A percentile compares a stretch with the other conserved stretches of the same genome.
phyloP scores from a whole-genome alignment of 2,888 invertebrate genomes.

The Sesia bembeciformis region DNA sequence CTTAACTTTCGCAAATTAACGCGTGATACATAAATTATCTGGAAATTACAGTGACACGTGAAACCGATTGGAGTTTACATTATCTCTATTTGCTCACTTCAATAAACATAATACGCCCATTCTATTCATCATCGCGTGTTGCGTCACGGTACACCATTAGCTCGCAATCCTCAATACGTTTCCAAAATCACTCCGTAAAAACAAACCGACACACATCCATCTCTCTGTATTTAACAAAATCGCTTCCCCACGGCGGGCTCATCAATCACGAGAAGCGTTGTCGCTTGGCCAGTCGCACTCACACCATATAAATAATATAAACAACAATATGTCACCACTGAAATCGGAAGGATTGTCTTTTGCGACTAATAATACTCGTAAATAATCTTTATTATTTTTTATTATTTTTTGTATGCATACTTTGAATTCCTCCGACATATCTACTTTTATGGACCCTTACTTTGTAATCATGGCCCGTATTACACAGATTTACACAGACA shows the following conservation, averaged over 20 bases:
- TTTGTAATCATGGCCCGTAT: too few relatives aligned
- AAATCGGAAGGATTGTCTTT: neutral
- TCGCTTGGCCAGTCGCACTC: conserved; percentile 2
- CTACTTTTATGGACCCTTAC: too few relatives aligned
- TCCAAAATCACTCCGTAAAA: conserved; percentile 1
- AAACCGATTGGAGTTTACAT: too few relatives aligned
- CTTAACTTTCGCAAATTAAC: too few relatives aligned
- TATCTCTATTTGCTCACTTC: too few relatives aligned
- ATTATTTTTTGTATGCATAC: too few relatives aligned
- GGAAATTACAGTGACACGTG: too few relatives aligned
- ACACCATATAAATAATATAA: conserved; percentile 3
- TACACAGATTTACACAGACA: too few relatives aligned
- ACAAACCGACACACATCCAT: conserved; percentile 7
- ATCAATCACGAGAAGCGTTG: conserved; percentile 7
- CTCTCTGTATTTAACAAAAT: conserved; percentile 5
- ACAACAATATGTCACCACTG: conserved; percentile 5
- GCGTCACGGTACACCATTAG: neutral
- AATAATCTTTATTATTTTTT: too few relatives aligned
- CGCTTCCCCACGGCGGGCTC: neutral
- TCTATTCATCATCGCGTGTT: neutral
- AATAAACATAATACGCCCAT: neutral
- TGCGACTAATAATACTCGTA: neutral
- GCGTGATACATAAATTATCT: too few relatives aligned
- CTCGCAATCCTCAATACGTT: neutral
- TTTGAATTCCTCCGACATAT: too few relatives aligned